Base-by-base conservation (phyloP, 2,113 vertebrate genomes). In the Notiomystis cincta region DNA sequence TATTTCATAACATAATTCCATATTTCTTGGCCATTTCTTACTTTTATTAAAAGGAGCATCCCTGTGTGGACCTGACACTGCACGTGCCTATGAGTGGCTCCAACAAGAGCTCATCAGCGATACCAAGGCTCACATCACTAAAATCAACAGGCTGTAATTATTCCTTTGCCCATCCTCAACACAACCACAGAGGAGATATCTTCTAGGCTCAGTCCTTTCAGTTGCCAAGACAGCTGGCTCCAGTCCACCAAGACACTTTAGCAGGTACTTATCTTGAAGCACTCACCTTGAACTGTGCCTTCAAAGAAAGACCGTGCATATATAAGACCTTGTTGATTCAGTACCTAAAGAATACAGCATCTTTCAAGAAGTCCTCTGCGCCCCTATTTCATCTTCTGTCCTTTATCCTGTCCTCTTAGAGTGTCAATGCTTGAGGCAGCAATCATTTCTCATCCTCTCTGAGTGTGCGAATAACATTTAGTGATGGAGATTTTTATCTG, bases 361-460 rank as follows among this genome's bases (percentile, higher is more conserved):
- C 82, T 88, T 92, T 96, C 71, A 88, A 80, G 47, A 72, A 83
- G 35, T 62, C 57, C 42, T 96, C 44, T 77, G 45, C 86, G 56
- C 24, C 35, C 33, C 17, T 86, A 23, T 90, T 92, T 95, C 67
- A 93, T 90, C 67, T 95, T 95, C 78, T 85, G 71, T 82, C 87
- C 54, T 91, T 96, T 90, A 64, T 93, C 70, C 60, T 81, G 53
- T 81, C 62, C 69, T 91, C 71, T 77, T 44, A 37, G 66, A 85
- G 28, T 1, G 0, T 47, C 81, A 73, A 40, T 78, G 75, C 82
- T 94, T 60, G 76, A 90, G 76, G 71, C 85, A 88, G 66, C 75
- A 93, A 71, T 76, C 47, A 88, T 80, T 91, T 69, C 58, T 91
- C 17, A 86, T 92, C 75, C 18, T 65, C 48, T 64, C 48, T 58